Conservation (phyloP, 64 coral and sea anemone species). For the Actinia equina region DNA sequence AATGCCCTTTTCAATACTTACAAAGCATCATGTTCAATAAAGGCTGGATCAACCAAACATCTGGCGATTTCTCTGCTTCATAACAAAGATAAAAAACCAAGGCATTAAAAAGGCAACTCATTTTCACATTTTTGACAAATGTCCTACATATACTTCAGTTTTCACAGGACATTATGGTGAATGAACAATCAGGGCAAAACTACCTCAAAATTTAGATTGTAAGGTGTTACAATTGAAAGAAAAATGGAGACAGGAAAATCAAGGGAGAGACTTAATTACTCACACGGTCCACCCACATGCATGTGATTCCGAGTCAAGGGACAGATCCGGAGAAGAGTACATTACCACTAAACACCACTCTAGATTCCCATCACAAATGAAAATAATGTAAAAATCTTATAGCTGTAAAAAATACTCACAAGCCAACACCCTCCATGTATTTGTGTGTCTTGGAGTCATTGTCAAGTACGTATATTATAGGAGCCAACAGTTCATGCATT, state of each 20-base stretch:
- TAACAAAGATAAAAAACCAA: neutral
- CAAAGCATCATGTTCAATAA: slow-evolving; percentile 94
- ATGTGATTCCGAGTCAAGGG: too few species aligned
- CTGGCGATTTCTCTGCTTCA: slow-evolving; percentile 34
- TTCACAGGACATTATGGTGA: too few species aligned
- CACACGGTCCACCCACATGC: too few species aligned
- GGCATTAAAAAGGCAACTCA: neutral
- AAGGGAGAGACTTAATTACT: too few species aligned
- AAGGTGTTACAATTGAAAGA: too few species aligned
- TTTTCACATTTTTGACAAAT: neutral
- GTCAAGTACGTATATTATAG: slow-evolving; percentile 82
- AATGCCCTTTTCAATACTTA: slow-evolving; percentile 30
- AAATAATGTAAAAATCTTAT: too few species aligned
- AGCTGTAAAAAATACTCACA: slow-evolving; percentile 52
- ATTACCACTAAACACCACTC: too few species aligned
- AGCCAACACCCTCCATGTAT: slow-evolving; percentile 53
- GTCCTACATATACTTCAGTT: neutral
- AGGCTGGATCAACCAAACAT: slow-evolving; percentile 75
- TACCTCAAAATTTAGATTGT: too few species aligned
- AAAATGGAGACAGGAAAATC: too few species aligned
- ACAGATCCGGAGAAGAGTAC: too few species aligned
- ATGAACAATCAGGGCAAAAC: too few species aligned
- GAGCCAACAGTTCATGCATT: slow-evolving; percentile 95
- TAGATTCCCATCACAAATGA: too few species aligned
- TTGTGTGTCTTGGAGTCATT: slow-evolving; percentile 58